Conservation (phyloP, 2,113 vertebrate genomes). For the Sarotherodon lohbergeri region DNA sequence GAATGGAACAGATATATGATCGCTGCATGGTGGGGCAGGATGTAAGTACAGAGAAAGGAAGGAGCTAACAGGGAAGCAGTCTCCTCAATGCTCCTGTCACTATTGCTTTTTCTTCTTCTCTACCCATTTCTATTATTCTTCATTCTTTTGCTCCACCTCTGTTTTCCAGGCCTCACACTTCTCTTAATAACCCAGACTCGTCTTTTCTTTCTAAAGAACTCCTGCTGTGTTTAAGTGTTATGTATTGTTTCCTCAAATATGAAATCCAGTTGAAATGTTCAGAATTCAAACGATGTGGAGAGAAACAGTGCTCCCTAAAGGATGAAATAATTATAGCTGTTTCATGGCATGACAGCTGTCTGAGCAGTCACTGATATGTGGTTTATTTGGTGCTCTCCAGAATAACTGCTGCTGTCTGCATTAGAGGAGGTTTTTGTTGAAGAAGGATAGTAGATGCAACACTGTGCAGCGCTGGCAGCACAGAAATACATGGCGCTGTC, state of each 20-base stretch:
- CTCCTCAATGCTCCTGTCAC: background rate
- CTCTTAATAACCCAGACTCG: accelerated
- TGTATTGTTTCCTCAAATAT: background rate
- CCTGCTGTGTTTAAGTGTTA: background rate
- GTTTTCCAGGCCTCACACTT: background rate
- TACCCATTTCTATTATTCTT: background rate
- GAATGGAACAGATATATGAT: background rate
- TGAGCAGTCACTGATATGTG: background rate
- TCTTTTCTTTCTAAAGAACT: background rate
- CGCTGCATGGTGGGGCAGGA: background rate
- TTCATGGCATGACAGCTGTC: background rate
- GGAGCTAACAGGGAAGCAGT: background rate
- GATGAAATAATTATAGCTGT: background rate
- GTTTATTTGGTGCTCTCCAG: background rate
- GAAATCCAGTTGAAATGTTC: accelerated
- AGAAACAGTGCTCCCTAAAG: background rate
- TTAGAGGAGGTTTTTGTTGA: background rate
- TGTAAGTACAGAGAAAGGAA: accelerated
- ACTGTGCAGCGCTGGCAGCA: background rate
- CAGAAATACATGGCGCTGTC: background rate
- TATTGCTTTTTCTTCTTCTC: background rate
- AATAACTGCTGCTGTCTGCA: background rate
- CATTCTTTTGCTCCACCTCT: background rate
- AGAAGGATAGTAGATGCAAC: background rate
- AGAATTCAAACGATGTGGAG: background rate